These are phyloP conservation scores for Oreocharis arfaki DNA, from an alignment of 2,113 vertebrate genomes.

Conservation along the genomic window DNA sequence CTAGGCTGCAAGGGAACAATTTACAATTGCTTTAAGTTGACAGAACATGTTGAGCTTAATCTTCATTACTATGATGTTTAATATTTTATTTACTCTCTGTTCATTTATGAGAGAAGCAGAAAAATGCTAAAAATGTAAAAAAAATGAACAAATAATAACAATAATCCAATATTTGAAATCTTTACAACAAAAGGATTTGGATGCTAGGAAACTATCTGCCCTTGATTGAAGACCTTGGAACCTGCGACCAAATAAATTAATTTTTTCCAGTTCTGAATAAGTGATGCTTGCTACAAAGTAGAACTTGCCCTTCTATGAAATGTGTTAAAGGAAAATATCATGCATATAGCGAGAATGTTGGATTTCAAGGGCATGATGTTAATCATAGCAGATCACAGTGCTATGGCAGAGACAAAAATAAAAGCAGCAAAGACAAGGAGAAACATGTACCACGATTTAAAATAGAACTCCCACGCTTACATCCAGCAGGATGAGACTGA, in stretches of 20 bases:
- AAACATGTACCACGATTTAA: not conserved
- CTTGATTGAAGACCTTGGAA: constrained; percentile 45
- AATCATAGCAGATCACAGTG: constrained; percentile 58
- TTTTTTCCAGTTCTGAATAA: constrained; percentile 74
- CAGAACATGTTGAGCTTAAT: not conserved
- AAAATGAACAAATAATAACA: not conserved
- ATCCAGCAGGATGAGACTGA: not conserved
- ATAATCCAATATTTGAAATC: not conserved
- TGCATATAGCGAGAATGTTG: constrained; percentile 37
- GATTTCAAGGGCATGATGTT: constrained; percentile 67
- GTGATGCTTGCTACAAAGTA: constrained; percentile 66
- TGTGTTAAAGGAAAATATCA: constrained; percentile 72
- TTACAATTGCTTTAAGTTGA: not conserved
- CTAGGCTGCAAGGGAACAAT: not conserved
- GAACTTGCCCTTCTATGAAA: constrained; percentile 73
- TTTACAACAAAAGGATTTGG: not conserved
- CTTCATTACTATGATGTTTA: not conserved
- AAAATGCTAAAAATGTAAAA: not conserved
- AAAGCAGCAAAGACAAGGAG: not conserved
- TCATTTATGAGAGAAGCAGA: not conserved
- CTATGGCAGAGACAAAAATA: constrained; percentile 33
- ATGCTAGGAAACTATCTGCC: constrained; percentile 7
- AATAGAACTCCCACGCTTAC: constrained; percentile 28
- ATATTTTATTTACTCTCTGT: not conserved
- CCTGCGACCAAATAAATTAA: constrained; percentile 68